phyloP scores from a whole-genome alignment of 2,888 invertebrate species.

The Luffia ferchaultella region DNA sequence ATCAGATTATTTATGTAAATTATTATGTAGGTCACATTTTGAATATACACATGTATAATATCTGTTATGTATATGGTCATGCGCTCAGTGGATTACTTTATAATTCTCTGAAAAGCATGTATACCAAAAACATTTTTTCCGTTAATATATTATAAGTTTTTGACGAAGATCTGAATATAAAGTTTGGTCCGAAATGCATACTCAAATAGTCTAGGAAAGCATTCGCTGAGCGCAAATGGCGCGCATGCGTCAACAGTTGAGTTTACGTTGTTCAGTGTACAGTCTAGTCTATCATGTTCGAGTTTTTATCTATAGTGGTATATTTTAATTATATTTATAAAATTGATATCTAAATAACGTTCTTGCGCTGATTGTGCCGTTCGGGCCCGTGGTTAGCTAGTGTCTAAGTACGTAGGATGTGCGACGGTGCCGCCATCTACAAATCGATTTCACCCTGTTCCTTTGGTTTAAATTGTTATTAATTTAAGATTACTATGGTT shows the following conservation, averaged over 20 bases:
- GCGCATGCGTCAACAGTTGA: constrained; percentile 26
- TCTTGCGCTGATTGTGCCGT: constrained; percentile 39
- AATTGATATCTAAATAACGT: constrained; percentile 51
- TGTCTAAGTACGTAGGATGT: constrained; percentile 55
- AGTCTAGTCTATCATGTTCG: constrained; percentile 65
- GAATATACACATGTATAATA: constrained; percentile 22
- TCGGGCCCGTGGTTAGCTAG: constrained; percentile 62
- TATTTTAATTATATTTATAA: constrained; percentile 41
- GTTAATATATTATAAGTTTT: too few species aligned
- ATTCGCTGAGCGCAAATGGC: constrained; percentile 9
- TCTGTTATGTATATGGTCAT: constrained; percentile 23
- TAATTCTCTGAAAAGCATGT: neutral
- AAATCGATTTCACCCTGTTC: constrained; percentile 32
- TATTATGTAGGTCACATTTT: constrained; percentile 48
- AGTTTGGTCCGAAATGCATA: too few species aligned
- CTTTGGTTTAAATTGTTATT: neutral
- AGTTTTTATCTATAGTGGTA: constrained; percentile 54
- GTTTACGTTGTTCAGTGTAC: constrained; percentile 64
- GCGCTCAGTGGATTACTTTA: neutral
- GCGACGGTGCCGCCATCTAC: constrained; percentile 25
- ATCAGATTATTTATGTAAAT: constrained; percentile 65
- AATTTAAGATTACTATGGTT: too few species aligned
- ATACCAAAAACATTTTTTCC: too few species aligned
- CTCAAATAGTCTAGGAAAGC: too few species aligned
- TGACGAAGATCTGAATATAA: too few species aligned